phyloP scores from a whole-genome alignment of 30 jellyfish, hydroid and myxozoan genomes.

The Mastigias papua region DNA sequence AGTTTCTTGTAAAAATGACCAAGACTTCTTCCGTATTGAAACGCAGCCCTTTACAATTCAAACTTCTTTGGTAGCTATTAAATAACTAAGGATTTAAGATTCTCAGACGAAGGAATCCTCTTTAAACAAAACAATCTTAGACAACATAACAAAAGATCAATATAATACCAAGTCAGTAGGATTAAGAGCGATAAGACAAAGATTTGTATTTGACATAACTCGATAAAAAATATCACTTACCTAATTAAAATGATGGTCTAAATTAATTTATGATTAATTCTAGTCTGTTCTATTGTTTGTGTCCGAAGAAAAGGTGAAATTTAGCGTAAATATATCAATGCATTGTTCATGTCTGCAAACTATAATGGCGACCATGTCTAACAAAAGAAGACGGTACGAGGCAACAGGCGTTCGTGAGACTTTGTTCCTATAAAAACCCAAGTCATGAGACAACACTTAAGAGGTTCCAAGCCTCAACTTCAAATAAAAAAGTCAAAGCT shows the following conservation, averaged over 20 bases:
- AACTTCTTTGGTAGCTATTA: too few species aligned
- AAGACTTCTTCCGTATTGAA: too few species aligned
- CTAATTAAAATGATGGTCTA: neutral
- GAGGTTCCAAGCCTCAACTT: too few species aligned
- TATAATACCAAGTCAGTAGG: neutral
- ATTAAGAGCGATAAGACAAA: neutral
- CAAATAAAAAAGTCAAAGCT: too few species aligned
- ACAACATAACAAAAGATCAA: neutral
- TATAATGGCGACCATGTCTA: too few species aligned
- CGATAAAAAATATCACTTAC: neutral
- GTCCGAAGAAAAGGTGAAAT: neutral
- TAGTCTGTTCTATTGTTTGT: neutral
- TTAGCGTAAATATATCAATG: neutral
- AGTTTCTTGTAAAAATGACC: too few species aligned
- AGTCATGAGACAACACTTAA: neutral
- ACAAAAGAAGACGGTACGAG: too few species aligned
- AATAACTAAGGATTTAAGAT: too few species aligned
- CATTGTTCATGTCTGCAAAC: too few species aligned
- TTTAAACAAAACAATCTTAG: neutral
- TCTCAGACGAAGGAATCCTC: too few species aligned
- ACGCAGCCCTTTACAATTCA: too few species aligned
- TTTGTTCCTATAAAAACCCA: neutral
- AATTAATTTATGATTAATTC: neutral
- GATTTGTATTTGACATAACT: neutral
- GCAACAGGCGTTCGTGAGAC: too few species aligned